phyloP scores from a whole-genome alignment of 2,113 vertebrate genomes.

The Chaetops frenatus region DNA sequence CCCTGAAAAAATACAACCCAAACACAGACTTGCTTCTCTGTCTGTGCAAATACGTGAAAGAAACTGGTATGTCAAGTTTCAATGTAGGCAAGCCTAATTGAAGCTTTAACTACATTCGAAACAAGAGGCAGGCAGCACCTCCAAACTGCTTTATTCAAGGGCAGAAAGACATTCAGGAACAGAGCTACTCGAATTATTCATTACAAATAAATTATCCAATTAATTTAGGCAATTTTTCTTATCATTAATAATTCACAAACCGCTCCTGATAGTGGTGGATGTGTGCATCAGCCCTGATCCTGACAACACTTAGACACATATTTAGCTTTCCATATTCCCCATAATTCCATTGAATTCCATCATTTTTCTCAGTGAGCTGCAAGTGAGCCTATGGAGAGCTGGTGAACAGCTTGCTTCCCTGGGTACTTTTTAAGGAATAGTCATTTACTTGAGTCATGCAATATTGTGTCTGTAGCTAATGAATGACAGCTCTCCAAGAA shows the following conservation, averaged over 20 bases:
- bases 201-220: constrained; percentile 61
- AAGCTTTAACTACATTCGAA: constrained; percentile 71
- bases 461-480: not conserved
- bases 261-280: not conserved
- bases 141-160: constrained; percentile 67
- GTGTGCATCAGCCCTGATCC: not conserved
- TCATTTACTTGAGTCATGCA: not conserved
- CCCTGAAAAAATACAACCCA: constrained; percentile 76
- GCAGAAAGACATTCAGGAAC: constrained; percentile 63
- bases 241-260: constrained; percentile 54
- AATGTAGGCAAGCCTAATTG: constrained; percentile 69
- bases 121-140: constrained; percentile 64
- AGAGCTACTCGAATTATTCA: constrained; percentile 46
- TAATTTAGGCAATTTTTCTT: constrained; percentile 53
- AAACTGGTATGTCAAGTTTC: constrained; percentile 72
- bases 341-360: constrained; percentile 3
- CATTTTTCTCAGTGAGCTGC: not conserved
- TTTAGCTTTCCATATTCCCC: constrained; percentile 24
- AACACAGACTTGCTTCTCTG: constrained; percentile 71
- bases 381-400: not conserved
- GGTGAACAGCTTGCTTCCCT: not conserved
- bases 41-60: constrained; percentile 77
- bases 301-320: constrained; percentile 14
- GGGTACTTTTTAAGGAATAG: not conserved
- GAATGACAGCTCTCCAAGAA: not conserved